A percentile compares a stretch with the other conserved stretches of the same genome.
phyloP scores from a whole-genome alignment of 2,888 invertebrate genomes.

The Nomada fabriciana region DNA sequence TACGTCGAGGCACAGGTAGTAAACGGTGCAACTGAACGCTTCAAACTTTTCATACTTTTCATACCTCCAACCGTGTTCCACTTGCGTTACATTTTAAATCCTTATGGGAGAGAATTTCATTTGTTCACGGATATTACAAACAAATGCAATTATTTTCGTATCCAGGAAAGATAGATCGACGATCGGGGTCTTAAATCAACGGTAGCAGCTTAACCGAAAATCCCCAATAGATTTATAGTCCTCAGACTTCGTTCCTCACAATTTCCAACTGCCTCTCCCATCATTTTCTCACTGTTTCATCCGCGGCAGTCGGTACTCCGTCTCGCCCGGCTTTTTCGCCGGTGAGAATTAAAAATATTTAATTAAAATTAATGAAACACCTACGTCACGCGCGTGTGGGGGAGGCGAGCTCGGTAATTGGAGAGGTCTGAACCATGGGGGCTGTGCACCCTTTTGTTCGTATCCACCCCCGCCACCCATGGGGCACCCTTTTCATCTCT shows the following conservation, averaged over 20 bases:
- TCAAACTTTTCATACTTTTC: slow-evolving; percentile 1
- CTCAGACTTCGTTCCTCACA: not conserved
- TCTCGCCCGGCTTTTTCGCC: slow-evolving; percentile 13
- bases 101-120: too few relatives aligned
- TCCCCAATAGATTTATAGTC: not conserved
- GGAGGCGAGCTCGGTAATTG: slow-evolving; percentile 73
- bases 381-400: slow-evolving; percentile 71
- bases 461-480: slow-evolving; percentile 21
- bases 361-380: slow-evolving; percentile 82
- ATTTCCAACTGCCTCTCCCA: not conserved
- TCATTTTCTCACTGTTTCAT: slow-evolving; percentile 1
- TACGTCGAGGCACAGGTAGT: slow-evolving; percentile 3
- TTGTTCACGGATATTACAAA: too few relatives aligned
- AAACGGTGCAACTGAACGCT: slow-evolving; percentile 24
- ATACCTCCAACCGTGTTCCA: too few relatives aligned
- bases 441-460: slow-evolving; percentile 61
- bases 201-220: not conserved
- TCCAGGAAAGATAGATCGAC: too few relatives aligned
- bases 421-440: slow-evolving; percentile 73
- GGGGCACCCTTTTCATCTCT: slow-evolving; percentile 29
- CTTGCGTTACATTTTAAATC: too few relatives aligned
- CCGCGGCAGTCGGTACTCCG: not conserved
- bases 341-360: slow-evolving; percentile 78
- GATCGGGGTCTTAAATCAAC: too few relatives aligned
- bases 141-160: too few relatives aligned